Conservation (phyloP, 2,888 invertebrate species). For the Reticulitermes lucifugus region DNA sequence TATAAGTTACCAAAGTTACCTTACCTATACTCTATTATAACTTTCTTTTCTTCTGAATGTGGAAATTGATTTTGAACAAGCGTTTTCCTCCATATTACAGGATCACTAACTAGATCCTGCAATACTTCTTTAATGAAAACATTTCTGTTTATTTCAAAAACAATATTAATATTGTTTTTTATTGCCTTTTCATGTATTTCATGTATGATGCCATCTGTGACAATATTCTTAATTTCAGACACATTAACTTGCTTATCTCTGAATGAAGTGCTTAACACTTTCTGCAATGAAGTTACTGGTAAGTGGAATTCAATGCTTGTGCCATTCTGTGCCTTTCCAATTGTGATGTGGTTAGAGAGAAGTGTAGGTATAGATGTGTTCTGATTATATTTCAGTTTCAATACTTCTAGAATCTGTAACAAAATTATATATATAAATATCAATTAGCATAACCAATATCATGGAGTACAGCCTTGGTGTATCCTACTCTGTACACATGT, state of each 20-base stretch:
- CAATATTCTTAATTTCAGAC: background rate
- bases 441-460: too few relatives aligned
- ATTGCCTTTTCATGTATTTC: background rate
- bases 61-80: constrained; percentile 44
- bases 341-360: constrained; percentile 22
- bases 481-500: too few relatives aligned
- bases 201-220: constrained; percentile 28
- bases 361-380: background rate
- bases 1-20: too few relatives aligned
- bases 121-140: constrained; percentile 65
- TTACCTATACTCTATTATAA: constrained; percentile 73
- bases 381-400: background rate
- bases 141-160: constrained; percentile 63
- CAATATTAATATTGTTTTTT: constrained; percentile 50
- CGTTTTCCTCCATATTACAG: constrained; percentile 52
- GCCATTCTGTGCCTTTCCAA: constrained; percentile 18
- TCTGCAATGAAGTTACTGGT: constrained; percentile 11
- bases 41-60: constrained; percentile 63
- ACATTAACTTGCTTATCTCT: constrained; percentile 16
- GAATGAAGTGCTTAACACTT: constrained; percentile 1
- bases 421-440: background rate
- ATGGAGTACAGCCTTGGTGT: too few relatives aligned
- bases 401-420: constrained; percentile 34
- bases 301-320: constrained; percentile 13
- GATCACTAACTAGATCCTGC: constrained; percentile 59